Conservation (phyloP, 2,113 vertebrate genomes). For the Zosterops pallidus region DNA sequence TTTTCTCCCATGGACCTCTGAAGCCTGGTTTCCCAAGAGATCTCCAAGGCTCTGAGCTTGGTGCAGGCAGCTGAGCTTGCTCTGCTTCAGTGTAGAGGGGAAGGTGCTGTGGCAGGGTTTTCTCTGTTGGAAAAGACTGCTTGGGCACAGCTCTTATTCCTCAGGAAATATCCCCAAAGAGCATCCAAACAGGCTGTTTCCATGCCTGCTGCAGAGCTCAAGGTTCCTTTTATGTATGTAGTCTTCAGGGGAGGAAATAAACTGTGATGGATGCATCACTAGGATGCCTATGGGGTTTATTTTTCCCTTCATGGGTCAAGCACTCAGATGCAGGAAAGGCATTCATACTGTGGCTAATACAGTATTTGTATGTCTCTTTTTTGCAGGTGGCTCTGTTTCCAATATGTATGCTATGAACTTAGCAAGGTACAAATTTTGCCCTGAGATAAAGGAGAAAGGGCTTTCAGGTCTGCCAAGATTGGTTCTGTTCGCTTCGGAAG, state of each 20-base stretch:
- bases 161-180: neutral
- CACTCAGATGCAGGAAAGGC: neutral
- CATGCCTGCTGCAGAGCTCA: neutral
- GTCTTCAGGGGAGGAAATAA: neutral
- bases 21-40: neutral
- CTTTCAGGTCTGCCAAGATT: conserved; percentile 79
- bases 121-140: neutral
- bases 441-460: conserved; percentile 84
- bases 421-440: conserved; percentile 80
- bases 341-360: neutral
- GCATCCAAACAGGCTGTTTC: neutral
- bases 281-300: neutral
- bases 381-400: conserved; percentile 84
- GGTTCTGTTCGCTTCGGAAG: conserved; percentile 82
- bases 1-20: neutral
- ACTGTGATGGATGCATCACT: neutral
- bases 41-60: neutral
- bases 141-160: neutral
- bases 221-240: neutral
- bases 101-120: neutral
- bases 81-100: neutral
- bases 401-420: conserved; percentile 89
- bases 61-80: neutral
- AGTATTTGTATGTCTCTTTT: conserved; percentile 8
- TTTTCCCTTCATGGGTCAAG: neutral